Evolutionary conservation across 2,888 invertebrate genomes (phyloP).

Genomic region (Platycnemis pennipes): DNA sequence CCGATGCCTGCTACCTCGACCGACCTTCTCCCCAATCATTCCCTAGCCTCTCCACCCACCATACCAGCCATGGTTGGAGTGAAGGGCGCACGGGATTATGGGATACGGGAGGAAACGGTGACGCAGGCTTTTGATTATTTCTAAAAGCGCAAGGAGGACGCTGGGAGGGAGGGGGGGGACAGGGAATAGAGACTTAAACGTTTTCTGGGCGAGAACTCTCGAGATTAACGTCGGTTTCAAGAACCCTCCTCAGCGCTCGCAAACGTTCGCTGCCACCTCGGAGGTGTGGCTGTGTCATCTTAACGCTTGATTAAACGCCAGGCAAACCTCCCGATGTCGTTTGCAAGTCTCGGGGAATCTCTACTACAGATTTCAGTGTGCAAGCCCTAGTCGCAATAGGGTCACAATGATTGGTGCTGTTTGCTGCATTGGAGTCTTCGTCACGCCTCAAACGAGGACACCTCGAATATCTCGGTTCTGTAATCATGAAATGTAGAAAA

Average conservation of each 20-base stretch:
- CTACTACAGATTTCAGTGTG: not conserved
- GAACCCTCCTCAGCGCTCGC: not conserved
- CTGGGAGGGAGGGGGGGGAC: not conserved
- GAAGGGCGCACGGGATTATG: not conserved
- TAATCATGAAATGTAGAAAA: too few species aligned
- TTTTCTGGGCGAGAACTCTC: constrained; percentile 19
- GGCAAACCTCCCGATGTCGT: constrained; percentile 15
- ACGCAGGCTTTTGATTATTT: constrained; percentile 48
- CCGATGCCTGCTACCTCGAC: not conserved
- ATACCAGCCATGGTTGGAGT: not conserved
- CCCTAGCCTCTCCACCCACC: not conserved
- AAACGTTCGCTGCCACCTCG: not conserved
- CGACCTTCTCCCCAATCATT: not conserved
- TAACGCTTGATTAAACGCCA: constrained; percentile 52
- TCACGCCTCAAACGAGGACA: not conserved
- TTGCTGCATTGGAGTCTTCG: not conserved
- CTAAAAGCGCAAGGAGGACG: not conserved
- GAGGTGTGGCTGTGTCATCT: constrained; percentile 19
- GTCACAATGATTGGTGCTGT: not conserved
- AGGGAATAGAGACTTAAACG: not conserved
- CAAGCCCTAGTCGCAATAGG: not conserved
- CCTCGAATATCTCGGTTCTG: not conserved
- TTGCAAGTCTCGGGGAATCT: not conserved
- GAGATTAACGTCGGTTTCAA: constrained; percentile 55
- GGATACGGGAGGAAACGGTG: not conserved